Evolutionary conservation across 1,140 invertebrate species (phyloP), one percentile per base, ranked within the genome.

Genomic region (Nebria ingens): DNA sequence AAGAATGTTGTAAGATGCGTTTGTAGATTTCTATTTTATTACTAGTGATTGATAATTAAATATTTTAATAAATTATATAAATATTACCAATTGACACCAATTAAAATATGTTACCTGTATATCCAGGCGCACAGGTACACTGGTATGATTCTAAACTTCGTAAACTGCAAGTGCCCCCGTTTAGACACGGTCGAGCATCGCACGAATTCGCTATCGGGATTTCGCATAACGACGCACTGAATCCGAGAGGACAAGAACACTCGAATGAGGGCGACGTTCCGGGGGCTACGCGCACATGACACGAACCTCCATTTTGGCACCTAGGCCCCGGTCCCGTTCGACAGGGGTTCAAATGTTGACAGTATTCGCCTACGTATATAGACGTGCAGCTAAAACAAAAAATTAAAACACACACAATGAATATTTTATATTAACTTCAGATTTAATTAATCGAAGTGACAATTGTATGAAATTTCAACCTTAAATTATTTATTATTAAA

Each of bases 291-390:
- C 81, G 76, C 19, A 93, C 89, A 55, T 85, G 73, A 70, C 95
- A 97, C 1, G 87, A 88, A 50, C 93, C 94, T 2, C 91, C 91
- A 71, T 98, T 97, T 71, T 94, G 90, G 72, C 89, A 93, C 42
- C 89, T 81, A 12, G 81, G 76, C 19, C 79, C 81, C 0, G 82
- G 81, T 2, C 85, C 89, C 50, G 88, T 91, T 65, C 89, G 81
- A 71, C 94, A 98, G 0, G 94, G 93, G 74, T 97, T 96, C 57
- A 82, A 76, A 68, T 93, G 83, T 67, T 97, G 88, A 68, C 94
- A 98, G 74, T 91, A 96, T 69, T 95, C 91, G 59, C 93, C 93
- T 40, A 93, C 89, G 74, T 85, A 94, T 68, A 85, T 82, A 17
- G 87, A 82, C 55, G 90, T 89, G 71, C 94, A 98, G 66, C 93